These are phyloP conservation scores for Ichneumoninae sp. DNA, from an alignment of 2,888 invertebrate species.

Conservation along the genomic window DNA sequence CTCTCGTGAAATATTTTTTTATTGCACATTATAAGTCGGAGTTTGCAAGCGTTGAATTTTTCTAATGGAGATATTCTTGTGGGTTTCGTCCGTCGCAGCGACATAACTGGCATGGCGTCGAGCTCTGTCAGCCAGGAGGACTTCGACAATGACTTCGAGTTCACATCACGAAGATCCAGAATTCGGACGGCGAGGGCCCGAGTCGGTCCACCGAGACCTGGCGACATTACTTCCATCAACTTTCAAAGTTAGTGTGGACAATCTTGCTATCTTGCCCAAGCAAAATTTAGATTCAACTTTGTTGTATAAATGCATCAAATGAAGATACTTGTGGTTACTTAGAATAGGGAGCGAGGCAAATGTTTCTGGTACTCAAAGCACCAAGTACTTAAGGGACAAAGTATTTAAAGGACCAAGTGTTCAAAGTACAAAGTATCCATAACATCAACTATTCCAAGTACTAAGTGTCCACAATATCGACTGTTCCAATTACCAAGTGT, in stretches of 20 bases:
- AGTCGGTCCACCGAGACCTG: slow-evolving; percentile 76
- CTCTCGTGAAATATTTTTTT: slow-evolving; percentile 18
- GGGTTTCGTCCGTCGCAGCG: slow-evolving; percentile 67
- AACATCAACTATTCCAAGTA: too few species aligned
- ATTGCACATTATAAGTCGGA: not conserved
- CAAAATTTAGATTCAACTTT: not conserved
- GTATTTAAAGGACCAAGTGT: too few species aligned
- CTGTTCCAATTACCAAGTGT: too few species aligned
- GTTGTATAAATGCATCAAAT: too few species aligned
- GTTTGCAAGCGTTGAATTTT: not conserved
- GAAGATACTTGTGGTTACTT: too few species aligned
- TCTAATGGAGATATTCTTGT: not conserved
- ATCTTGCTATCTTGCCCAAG: not conserved
- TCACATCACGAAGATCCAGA: slow-evolving; percentile 85
- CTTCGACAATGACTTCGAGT: slow-evolving; percentile 86
- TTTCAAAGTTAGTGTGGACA: slow-evolving; percentile 74
- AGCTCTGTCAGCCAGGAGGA: slow-evolving; percentile 87
- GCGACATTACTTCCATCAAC: slow-evolving; percentile 74
- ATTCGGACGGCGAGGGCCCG: slow-evolving; percentile 85
- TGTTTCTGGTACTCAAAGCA: too few species aligned
- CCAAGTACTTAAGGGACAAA: too few species aligned
- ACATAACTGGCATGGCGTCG: slow-evolving; percentile 85
- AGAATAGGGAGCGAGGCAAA: too few species aligned
- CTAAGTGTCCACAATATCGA: too few species aligned
- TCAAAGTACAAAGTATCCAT: too few species aligned